Percentiles rank a stretch among this genome's conserved stretches.
Evolutionary conservation across 1,140 invertebrate genomes (phyloP).

Genomic region (Bombus breviceps): DNA sequence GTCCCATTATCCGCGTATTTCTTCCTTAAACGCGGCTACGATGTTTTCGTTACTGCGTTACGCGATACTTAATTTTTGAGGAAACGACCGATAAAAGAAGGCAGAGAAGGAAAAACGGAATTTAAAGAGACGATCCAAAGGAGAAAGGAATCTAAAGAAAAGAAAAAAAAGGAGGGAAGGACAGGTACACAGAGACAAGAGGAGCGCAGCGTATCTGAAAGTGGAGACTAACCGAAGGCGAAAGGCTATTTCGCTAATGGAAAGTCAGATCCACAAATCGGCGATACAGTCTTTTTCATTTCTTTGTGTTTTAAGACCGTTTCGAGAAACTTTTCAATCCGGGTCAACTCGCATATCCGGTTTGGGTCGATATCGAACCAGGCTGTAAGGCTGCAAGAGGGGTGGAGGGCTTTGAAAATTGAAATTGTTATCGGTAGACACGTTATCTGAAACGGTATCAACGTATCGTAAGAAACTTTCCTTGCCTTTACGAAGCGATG

Average conservation of each 20-base stretch:
- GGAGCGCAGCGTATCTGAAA: conserved; percentile 16
- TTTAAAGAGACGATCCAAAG: background rate
- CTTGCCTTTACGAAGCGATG: background rate
- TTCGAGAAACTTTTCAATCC: conserved; percentile 50
- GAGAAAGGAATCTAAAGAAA: background rate
- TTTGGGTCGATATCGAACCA: conserved; percentile 58
- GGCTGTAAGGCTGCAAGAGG: background rate
- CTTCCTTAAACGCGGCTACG: background rate
- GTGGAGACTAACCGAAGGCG: conserved; percentile 24
- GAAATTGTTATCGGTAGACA: conserved; percentile 59
- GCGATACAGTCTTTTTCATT: conserved; percentile 40
- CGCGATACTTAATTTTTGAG: conserved; percentile 20
- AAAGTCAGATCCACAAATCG: conserved; percentile 64
- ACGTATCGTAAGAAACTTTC: background rate
- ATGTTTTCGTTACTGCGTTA: conserved; percentile 12
- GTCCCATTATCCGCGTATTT: background rate
- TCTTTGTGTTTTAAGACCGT: conserved; percentile 63
- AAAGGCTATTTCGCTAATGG: conserved; percentile 66
- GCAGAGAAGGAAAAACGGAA: background rate
- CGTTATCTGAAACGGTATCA: conserved; percentile 42
- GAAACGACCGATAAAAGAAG: background rate
- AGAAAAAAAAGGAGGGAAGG: background rate
- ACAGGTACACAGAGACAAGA: background rate
- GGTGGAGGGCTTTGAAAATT: conserved; percentile 43
- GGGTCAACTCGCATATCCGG: conserved; percentile 6